Percentiles rank a stretch among this genome's conserved stretches.
These are phyloP conservation scores for Enhydra lutris DNA, from an alignment of 2,113 vertebrate genomes.

Conservation along the genomic window DNA sequence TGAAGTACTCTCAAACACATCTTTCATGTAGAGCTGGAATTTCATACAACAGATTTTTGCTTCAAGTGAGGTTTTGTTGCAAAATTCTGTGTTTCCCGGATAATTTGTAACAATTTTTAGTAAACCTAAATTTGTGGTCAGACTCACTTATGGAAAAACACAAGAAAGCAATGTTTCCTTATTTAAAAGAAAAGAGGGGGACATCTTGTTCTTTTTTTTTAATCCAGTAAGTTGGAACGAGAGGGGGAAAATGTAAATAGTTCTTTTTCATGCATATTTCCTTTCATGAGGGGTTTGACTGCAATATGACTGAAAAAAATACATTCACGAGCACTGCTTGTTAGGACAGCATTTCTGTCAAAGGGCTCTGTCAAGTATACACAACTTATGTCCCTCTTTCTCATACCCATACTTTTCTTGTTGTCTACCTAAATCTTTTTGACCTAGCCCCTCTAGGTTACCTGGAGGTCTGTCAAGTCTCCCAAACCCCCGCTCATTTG, in stretches of 20 bases:
- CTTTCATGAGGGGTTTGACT: not conserved
- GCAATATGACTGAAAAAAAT: not conserved
- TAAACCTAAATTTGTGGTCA: conserved; percentile 53
- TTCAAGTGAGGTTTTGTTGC: conserved; percentile 28
- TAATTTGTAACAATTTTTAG: conserved; percentile 49
- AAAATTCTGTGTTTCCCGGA: conserved; percentile 43
- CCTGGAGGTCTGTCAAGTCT: not conserved
- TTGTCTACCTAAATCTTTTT: conserved; percentile 13
- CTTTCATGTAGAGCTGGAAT: not conserved
- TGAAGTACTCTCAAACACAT: not conserved
- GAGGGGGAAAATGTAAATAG: not conserved
- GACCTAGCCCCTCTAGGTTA: not conserved
- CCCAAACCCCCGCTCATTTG: not conserved
- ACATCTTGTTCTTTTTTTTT: not conserved
- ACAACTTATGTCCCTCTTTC: not conserved
- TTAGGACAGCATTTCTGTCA: conserved; percentile 17
- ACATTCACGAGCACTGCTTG: not conserved
- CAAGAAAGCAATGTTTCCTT: conserved; percentile 19
- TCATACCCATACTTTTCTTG: not conserved
- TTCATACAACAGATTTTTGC: not conserved
- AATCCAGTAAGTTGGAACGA: conserved; percentile 30
- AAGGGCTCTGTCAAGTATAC: not conserved
- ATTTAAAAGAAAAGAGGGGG: not conserved
- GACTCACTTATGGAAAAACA: conserved; percentile 34
- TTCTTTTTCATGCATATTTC: not conserved